Percentiles rank a stretch among this genome's conserved stretches.
These are phyloP conservation scores for Palythoa grandiflora DNA, from an alignment of 92 coral and sea anemone genomes.

Conservation along the genomic window DNA sequence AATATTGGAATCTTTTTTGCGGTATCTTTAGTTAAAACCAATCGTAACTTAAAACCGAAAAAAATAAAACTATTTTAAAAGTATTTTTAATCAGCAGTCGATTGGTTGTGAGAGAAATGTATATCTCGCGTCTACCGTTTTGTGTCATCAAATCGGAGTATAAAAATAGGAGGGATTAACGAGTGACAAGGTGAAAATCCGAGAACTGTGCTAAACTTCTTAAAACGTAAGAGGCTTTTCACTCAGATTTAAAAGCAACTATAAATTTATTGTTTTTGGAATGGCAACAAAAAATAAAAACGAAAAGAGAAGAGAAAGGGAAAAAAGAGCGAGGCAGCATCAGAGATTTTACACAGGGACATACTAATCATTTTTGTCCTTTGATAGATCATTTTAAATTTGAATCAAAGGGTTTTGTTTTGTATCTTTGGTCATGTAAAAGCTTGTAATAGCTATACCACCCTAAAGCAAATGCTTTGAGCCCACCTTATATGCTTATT, in stretches of 20 bases:
- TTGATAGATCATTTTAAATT: too few relatives aligned
- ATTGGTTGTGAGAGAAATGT: background rate
- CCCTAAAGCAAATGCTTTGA: too few relatives aligned
- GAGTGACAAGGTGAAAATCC: slow-evolving; percentile 48
- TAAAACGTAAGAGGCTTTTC: background rate
- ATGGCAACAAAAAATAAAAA: background rate
- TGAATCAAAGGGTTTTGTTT: too few relatives aligned
- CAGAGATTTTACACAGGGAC: too few relatives aligned
- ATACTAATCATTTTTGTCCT: too few relatives aligned
- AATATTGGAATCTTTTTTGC: too few relatives aligned
- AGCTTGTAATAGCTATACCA: too few relatives aligned
- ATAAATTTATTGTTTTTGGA: background rate
- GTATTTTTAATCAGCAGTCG: background rate
- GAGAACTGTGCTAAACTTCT: slow-evolving; percentile 9
- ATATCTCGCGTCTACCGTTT: background rate
- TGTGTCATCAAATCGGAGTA: slow-evolving; percentile 21
- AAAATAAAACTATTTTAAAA: background rate
- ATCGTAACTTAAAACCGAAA: background rate
- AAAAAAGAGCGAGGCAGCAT: too few relatives aligned
- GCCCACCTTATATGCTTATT: background rate
- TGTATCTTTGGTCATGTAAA: too few relatives aligned
- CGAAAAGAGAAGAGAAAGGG: background rate
- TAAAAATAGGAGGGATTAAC: slow-evolving; percentile 31
- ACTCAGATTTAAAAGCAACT: background rate
- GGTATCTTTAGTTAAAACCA: background rate